phyloP scores from a whole-genome alignment of 1,140 invertebrate genomes.

The Delia radicum region DNA sequence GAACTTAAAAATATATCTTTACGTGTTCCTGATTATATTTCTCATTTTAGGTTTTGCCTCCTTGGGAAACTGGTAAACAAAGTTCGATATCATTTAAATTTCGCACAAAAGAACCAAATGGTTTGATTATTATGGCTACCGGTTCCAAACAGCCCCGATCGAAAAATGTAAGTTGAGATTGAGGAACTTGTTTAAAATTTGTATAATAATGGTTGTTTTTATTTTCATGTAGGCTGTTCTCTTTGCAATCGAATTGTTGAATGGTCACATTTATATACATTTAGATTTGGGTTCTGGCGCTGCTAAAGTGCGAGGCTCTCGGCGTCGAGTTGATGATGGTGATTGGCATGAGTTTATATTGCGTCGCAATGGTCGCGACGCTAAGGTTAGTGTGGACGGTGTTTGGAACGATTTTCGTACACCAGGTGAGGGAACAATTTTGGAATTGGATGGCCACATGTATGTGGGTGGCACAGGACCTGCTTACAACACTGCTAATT shows the following conservation, averaged over 20 bases:
- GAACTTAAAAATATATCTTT: no score
- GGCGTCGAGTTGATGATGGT: conserved; percentile 82
- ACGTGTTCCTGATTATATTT: not conserved
- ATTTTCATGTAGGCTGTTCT: conserved; percentile 72
- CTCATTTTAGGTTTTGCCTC: conserved; percentile 69
- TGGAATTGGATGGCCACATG: conserved; percentile 86
- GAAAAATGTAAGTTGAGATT: conserved; percentile 45
- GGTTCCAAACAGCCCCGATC: conserved; percentile 74
- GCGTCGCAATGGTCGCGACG: conserved; percentile 75
- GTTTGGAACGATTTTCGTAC: conserved; percentile 87
- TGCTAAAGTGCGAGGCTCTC: conserved; percentile 79
- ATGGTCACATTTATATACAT: conserved; percentile 89
- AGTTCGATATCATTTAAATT: conserved; percentile 92
- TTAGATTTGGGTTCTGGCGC: conserved; percentile 90
- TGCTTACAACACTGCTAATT: conserved; percentile 69
- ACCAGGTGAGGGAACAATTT: conserved; percentile 76
- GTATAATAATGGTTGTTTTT: conserved; percentile 6
- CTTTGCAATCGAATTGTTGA: conserved; percentile 91
- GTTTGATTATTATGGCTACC: conserved; percentile 89
- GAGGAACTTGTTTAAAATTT: conserved; percentile 65
- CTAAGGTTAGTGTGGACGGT: conserved; percentile 87
- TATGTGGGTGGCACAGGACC: conserved; percentile 86
- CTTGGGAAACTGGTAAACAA: conserved; percentile 83
- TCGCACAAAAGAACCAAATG: conserved; percentile 90
- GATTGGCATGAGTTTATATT: conserved; percentile 88